Conservation (phyloP, 2,797 vertebrate genomes). For the Pseudopleuronectes americanus region DNA sequence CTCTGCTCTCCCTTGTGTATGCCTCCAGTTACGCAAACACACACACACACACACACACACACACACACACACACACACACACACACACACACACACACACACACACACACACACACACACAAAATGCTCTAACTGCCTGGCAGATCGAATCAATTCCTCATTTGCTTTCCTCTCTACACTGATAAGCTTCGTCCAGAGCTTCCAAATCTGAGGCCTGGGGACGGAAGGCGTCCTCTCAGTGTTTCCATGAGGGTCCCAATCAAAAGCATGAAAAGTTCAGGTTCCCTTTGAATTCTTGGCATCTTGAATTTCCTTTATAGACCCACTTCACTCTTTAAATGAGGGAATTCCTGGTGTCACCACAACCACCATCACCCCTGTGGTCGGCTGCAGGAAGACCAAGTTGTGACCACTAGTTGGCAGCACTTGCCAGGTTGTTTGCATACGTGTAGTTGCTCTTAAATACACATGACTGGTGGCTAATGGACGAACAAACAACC, state of each 20-base stretch:
- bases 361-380: too few relatives aligned
- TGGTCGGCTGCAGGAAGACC: too few relatives aligned
- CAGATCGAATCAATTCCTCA: constrained; percentile 42
- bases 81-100: neutral
- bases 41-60: neutral
- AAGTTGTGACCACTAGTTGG: too few relatives aligned
- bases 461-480: too few relatives aligned
- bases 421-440: too few relatives aligned
- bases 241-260: neutral
- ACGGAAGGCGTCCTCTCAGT: neutral
- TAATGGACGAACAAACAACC: too few relatives aligned
- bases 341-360: too few relatives aligned
- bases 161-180: constrained; percentile 26
- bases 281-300: neutral
- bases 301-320: neutral
- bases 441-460: too few relatives aligned
- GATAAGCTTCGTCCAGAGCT: neutral
- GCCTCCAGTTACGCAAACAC: neutral
- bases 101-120: constrained; percentile 18
- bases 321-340: too few relatives aligned
- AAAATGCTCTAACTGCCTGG: constrained; percentile 7
- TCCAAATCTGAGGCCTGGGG: constrained; percentile 13
- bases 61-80: too few relatives aligned
- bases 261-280: neutral
- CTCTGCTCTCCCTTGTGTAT: neutral